Evolutionary conservation across 2,888 invertebrate genomes (phyloP).

Genomic region (Chironomus riparius): DNA sequence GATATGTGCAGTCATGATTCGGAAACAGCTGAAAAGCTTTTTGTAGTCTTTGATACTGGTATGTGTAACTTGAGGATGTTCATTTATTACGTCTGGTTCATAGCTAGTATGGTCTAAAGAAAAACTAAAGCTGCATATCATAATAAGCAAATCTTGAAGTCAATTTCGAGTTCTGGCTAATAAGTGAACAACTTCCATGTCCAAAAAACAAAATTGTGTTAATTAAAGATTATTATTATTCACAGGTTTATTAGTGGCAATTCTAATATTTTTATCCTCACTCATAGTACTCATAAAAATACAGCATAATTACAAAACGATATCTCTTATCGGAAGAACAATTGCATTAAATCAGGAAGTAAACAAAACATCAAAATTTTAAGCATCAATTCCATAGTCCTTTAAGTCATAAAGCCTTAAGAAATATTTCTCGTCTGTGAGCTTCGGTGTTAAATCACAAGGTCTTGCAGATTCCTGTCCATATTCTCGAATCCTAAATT

Average conservation of each 20-base stretch:
- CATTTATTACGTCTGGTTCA: no score
- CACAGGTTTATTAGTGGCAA: background rate
- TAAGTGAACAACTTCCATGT: no score
- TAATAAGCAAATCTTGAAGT: no score
- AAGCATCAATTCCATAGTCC: background rate
- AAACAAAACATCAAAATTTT: background rate
- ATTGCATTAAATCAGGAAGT: background rate
- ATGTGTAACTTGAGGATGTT: background rate
- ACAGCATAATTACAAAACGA: background rate
- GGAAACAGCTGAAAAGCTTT: background rate
- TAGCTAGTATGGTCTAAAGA: no score
- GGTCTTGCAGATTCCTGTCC: slow-evolving; percentile 77
- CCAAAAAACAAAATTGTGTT: no score
- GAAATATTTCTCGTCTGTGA: background rate
- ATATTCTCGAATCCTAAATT: slow-evolving; percentile 59
- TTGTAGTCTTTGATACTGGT: background rate
- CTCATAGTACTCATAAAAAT: background rate
- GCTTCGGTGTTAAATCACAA: slow-evolving; percentile 46
- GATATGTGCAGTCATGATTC: background rate
- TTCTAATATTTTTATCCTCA: background rate
- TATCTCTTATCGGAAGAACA: background rate
- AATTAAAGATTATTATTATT: no score
- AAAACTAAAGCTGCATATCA: no score
- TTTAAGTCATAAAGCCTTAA: background rate
- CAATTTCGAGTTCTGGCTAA: no score